These are phyloP conservation scores for Benitochromis conjunctus DNA, from an alignment of 2,113 vertebrate genomes.

Conservation along the genomic window DNA sequence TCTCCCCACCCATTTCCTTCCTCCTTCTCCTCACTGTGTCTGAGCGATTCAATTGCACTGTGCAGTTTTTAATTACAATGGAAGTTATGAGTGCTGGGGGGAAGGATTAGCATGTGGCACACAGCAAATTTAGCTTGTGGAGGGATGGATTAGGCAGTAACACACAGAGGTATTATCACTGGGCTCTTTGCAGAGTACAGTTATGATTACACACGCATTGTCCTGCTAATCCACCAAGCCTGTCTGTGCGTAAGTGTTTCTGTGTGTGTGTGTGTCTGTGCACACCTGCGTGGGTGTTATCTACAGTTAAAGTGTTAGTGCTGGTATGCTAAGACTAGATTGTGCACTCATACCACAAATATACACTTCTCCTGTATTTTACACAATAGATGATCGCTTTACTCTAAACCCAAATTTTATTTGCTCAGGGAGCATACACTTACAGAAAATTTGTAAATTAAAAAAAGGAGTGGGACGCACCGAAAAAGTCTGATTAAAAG, in stretches of 20 bases:
- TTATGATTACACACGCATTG: slow-evolving; percentile 65
- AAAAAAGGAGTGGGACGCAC: not conserved
- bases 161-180: slow-evolving; percentile 62
- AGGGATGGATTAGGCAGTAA: slow-evolving; percentile 58
- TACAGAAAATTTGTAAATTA: not conserved
- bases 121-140: slow-evolving; percentile 44
- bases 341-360: not conserved
- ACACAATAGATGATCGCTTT: not conserved
- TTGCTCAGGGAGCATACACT: rapidly evolving
- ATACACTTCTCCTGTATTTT: not conserved
- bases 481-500: not conserved
- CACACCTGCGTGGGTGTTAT: not conserved
- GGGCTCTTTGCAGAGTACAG: slow-evolving; percentile 53
- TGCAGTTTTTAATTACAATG: slow-evolving; percentile 65
- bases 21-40: not conserved
- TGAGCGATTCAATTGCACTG: slow-evolving; percentile 32
- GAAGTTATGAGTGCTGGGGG: slow-evolving; percentile 46
- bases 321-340: not conserved
- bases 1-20: not conserved
- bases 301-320: not conserved
- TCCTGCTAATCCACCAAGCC: slow-evolving; percentile 54
- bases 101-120: slow-evolving; percentile 68
- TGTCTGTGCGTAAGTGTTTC: not conserved
- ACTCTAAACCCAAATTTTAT: not conserved
- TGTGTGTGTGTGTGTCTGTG: not conserved